phyloP scores from a whole-genome alignment of 2,888 invertebrate genomes.

The Adelognathus sp. region DNA sequence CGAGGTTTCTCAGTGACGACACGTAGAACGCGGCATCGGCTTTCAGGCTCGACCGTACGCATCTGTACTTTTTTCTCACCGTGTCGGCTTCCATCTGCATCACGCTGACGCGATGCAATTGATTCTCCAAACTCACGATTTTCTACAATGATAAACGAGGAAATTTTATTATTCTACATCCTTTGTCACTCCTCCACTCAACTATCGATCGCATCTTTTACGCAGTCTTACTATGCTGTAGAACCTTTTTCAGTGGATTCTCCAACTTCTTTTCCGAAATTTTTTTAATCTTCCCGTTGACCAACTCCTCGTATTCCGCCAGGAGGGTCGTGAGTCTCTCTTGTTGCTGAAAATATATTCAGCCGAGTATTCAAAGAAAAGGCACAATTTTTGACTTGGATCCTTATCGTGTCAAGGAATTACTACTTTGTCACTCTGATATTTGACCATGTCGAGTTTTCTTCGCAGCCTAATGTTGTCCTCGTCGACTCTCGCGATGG shows the following conservation, averaged over 20 bases:
- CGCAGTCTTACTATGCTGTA: slow-evolving; percentile 59
- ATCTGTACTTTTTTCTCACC: slow-evolving; percentile 89
- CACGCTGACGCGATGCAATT: slow-evolving; percentile 90
- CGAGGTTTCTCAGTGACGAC: slow-evolving; percentile 85
- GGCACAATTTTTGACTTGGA: background rate
- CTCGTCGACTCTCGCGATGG: slow-evolving; percentile 71
- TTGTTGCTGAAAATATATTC: slow-evolving; percentile 67
- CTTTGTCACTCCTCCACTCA: too few relatives aligned
- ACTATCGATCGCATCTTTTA: slow-evolving; percentile 2
- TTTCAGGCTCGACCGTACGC: slow-evolving; percentile 83
- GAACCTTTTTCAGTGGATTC: slow-evolving; percentile 86
- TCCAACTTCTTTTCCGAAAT: slow-evolving; percentile 79
- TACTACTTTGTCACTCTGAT: slow-evolving; percentile 85
- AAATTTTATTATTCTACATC: too few relatives aligned
- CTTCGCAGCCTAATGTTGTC: slow-evolving; percentile 82
- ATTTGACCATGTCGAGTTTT: slow-evolving; percentile 87
- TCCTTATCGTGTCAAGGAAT: background rate
- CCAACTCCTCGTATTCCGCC: slow-evolving; percentile 75
- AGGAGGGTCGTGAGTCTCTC: slow-evolving; percentile 71
- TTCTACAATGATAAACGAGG: slow-evolving; percentile 71
- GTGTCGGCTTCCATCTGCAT: slow-evolving; percentile 92
- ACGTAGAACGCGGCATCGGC: slow-evolving; percentile 74
- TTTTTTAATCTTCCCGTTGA: slow-evolving; percentile 70
- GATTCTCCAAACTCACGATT: slow-evolving; percentile 88
- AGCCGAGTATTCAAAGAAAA: background rate